These are phyloP conservation scores for Calameuta pallipes DNA, from an alignment of 2,888 invertebrate genomes.

Conservation along the genomic window DNA sequence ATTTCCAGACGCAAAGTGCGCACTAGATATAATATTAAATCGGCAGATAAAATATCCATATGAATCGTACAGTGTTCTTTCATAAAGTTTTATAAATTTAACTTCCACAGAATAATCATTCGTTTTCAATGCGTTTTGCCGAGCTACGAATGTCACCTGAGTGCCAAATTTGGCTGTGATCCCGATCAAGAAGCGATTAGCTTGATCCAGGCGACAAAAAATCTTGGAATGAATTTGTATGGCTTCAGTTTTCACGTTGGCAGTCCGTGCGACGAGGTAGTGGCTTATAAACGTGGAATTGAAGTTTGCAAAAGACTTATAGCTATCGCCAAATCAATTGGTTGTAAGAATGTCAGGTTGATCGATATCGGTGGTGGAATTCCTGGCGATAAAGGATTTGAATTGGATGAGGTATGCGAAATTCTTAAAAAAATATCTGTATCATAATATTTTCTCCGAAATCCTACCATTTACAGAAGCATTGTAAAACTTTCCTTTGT, in stretches of 20 bases:
- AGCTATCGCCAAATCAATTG: conserved; percentile 66
- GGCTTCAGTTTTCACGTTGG: conserved; percentile 62
- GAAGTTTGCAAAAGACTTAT: conserved; percentile 67
- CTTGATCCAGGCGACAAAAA: conserved; percentile 46
- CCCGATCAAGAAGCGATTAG: conserved; percentile 44
- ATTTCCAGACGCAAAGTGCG: conserved; percentile 68
- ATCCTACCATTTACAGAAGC: background rate
- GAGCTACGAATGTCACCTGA: conserved; percentile 33
- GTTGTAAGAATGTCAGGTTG: conserved; percentile 68
- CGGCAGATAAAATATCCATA: too few species aligned
- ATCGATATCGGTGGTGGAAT: conserved; percentile 74
- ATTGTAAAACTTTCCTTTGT: background rate
- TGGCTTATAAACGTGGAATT: conserved; percentile 70
- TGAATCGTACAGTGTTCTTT: too few species aligned
- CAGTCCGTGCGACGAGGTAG: conserved; percentile 60
- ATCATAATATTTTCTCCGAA: background rate
- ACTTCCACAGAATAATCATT: conserved; percentile 45
- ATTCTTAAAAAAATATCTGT: background rate
- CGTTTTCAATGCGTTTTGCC: conserved; percentile 53
- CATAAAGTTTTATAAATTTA: background rate
- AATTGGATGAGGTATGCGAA: conserved; percentile 64
- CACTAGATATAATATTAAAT: background rate
- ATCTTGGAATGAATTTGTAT: conserved; percentile 49
- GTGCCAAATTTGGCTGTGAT: conserved; percentile 59
- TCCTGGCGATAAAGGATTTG: conserved; percentile 65